These are phyloP conservation scores for Danio kyathit DNA, from an alignment of 2,797 vertebrate genomes.

Conservation along the genomic window DNA sequence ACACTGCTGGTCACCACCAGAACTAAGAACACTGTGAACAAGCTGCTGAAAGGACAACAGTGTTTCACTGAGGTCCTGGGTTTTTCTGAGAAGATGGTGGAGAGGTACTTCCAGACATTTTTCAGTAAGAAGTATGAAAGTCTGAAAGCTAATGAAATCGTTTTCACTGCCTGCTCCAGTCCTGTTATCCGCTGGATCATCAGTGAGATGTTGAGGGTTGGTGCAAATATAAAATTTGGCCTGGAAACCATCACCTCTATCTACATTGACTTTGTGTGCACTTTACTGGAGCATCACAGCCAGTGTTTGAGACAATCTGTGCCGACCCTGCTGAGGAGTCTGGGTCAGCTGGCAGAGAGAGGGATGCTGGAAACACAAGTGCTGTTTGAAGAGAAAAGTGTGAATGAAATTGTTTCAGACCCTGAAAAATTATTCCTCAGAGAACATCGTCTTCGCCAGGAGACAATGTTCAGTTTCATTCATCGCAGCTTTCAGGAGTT, in stretches of 20 bases:
- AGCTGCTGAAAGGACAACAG: not conserved
- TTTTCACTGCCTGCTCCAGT: constrained; percentile 26
- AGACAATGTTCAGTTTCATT: constrained; percentile 24
- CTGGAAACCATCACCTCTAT: constrained; percentile 41
- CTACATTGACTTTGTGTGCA: constrained; percentile 30
- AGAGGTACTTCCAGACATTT: constrained; percentile 12
- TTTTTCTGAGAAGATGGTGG: constrained; percentile 14
- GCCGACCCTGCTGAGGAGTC: constrained; percentile 15
- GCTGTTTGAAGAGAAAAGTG: constrained; percentile 18
- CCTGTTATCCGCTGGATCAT: constrained; percentile 44
- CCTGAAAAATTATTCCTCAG: constrained; percentile 14
- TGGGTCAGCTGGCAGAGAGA: constrained; percentile 47
- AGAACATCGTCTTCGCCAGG: not conserved
- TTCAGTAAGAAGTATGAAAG: not conserved
- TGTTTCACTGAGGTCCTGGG: constrained; percentile 16
- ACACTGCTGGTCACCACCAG: constrained; percentile 27
- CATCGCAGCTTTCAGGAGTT: constrained; percentile 50
- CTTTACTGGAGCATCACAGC: constrained; percentile 34
- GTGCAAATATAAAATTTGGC: not conserved
- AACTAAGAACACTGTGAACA: not conserved
- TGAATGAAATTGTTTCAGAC: not conserved
- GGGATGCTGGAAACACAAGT: constrained; percentile 30
- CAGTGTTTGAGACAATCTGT: constrained; percentile 23
- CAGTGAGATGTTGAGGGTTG: not conserved
- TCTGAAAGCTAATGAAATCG: constrained; percentile 17